Evolutionary conservation across 2,113 vertebrate genomes (phyloP).

Genomic region (Corythoichthys intestinalis): DNA sequence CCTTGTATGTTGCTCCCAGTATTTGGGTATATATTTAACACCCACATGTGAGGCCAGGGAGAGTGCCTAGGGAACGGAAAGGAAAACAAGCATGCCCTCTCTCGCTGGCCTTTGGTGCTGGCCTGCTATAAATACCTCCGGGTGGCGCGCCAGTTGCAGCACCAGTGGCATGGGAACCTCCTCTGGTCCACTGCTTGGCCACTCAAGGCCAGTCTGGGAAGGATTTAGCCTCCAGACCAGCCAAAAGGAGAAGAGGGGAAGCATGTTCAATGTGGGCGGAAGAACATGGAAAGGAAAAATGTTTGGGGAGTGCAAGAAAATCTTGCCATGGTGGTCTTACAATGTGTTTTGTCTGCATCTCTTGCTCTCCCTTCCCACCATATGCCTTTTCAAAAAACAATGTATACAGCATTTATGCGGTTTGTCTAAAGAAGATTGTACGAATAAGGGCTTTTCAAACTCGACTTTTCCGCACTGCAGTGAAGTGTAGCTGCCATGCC

Average conservation of each 20-base stretch:
- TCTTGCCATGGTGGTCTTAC: conserved; percentile 38
- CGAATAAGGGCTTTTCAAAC: conserved; percentile 75
- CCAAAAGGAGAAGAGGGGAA: conserved; percentile 30
- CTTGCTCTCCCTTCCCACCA: conserved; percentile 42
- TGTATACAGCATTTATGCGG: conserved; percentile 71
- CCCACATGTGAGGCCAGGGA: conserved; percentile 75
- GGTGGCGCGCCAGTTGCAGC: conserved; percentile 82
- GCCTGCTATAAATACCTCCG: conserved; percentile 91
- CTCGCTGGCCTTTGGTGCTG: conserved; percentile 72
- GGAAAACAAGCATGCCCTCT: conserved; percentile 94
- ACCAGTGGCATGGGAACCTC: conserved; percentile 94
- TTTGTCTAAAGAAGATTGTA: conserved; percentile 74
- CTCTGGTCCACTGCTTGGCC: conserved; percentile 53
- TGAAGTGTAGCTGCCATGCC: conserved; percentile 66
- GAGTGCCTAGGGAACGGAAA: conserved; percentile 89
- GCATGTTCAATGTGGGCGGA: conserved; percentile 27
- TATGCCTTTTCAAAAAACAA: conserved; percentile 66
- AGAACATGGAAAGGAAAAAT: conserved; percentile 5
- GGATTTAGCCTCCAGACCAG: conserved; percentile 37
- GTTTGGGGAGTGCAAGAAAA: conserved; percentile 9
- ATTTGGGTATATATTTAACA: conserved; percentile 78
- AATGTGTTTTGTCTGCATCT: conserved; percentile 58
- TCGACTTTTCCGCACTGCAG: conserved; percentile 63
- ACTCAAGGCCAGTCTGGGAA: conserved; percentile 66
- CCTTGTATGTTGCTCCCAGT: conserved; percentile 61